These are phyloP conservation scores for Actenoides lindsayi DNA, from an alignment of 2,113 vertebrate genomes.

Conservation along the genomic window DNA sequence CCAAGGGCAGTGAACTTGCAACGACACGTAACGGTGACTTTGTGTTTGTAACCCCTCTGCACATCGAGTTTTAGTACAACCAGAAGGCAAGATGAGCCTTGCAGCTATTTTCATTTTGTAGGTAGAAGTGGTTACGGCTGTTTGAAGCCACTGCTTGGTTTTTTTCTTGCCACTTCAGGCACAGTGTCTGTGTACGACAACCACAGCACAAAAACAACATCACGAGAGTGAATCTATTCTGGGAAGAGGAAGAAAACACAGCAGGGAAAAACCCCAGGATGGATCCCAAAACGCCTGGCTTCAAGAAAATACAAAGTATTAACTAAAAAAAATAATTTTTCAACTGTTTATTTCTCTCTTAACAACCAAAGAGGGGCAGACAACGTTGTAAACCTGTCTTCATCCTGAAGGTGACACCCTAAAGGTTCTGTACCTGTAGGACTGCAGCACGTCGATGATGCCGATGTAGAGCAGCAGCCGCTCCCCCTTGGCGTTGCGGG, in stretches of 20 bases:
- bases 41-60: rapidly evolving
- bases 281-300: background rate
- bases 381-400: background rate
- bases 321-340: too few relatives aligned
- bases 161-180: background rate
- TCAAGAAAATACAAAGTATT: background rate
- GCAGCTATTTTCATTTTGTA: background rate
- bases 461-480: conserved; percentile 91
- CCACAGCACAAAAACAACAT: background rate
- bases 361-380: background rate
- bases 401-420: rapidly evolving
- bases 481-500: conserved; percentile 88
- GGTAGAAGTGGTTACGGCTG: background rate
- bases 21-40: background rate
- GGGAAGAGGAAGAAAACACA: background rate
- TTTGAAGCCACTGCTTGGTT: background rate
- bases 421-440: conserved; percentile 83
- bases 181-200: background rate
- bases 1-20: background rate
- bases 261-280: background rate
- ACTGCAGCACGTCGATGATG: conserved; percentile 94
- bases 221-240: rapidly evolving
- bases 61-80: rapidly evolving
- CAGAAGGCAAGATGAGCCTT: background rate
- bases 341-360: background rate